These are phyloP conservation scores for Euthynnus affinis DNA, from an alignment of 2,797 vertebrate genomes.

Conservation along the genomic window DNA sequence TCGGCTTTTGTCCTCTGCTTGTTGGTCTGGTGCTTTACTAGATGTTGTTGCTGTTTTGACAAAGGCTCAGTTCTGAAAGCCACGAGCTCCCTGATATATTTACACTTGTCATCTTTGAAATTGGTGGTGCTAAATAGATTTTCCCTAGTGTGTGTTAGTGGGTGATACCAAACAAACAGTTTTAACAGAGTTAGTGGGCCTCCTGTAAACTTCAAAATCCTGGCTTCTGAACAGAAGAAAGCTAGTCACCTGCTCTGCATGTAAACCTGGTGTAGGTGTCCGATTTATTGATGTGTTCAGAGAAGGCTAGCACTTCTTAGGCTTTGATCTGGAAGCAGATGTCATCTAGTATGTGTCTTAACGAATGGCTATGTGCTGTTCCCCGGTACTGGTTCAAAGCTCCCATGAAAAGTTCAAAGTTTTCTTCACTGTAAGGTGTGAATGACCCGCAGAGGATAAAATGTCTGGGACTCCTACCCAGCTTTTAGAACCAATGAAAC, in stretches of 20 bases:
- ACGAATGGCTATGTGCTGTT: conserved; percentile 1
- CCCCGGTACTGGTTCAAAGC: conserved; percentile 14
- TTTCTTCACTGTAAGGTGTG: conserved; percentile 7
- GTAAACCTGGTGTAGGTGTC: not conserved
- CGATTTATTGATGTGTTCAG: not conserved
- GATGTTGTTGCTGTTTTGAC: not conserved
- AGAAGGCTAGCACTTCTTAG: not conserved
- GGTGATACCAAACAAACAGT: not conserved
- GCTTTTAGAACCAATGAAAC: conserved; percentile 17
- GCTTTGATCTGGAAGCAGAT: conserved; percentile 24
- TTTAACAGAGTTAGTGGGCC: not conserved
- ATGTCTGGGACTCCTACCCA: not conserved
- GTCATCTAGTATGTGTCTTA: not conserved
- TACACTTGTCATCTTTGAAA: not conserved
- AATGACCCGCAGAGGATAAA: conserved; percentile 14
- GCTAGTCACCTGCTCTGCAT: not conserved
- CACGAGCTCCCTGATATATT: not conserved
- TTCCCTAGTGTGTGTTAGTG: not conserved
- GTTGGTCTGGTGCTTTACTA: not conserved
- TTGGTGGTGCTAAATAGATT: not conserved
- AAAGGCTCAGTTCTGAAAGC: not conserved
- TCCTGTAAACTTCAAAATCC: conserved; percentile 2
- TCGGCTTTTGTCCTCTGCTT: not conserved
- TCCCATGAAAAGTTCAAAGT: conserved; percentile 9
- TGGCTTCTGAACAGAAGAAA: not conserved